Evolutionary conservation across 2,888 invertebrate genomes (phyloP), one percentile per base, ranked within the genome.

Genomic region (Galeopsomyia nigrocyanea): DNA sequence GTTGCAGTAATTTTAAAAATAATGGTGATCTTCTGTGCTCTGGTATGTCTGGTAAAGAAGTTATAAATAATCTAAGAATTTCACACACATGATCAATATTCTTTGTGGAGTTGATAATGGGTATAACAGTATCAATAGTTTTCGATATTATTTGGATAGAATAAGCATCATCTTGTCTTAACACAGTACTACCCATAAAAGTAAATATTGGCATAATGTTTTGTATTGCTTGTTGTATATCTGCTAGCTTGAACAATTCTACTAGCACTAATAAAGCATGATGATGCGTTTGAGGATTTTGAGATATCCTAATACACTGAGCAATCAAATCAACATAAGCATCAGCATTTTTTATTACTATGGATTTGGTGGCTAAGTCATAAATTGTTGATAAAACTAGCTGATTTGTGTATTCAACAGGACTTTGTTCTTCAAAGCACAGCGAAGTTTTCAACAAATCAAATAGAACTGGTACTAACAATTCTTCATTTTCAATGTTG

Each of bases 161-260:
- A 86, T 98, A 98, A 0, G 94, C 93, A 81, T 98, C 97, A 83
- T 99, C 98, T 79, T 97, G 96, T 13, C 97, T 90, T 0, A 98
- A 88, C 13, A 99, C 92, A 0, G 95, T 95, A 0, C 94, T 94
- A 0, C 99, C 99, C 92, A 99, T 97, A 82, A 99, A 99, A 0
- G 98, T 98, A 84, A 99, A 99, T 79, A 99, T 95, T 22, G 96
- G 93, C 92, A 99, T 97, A 3, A 98, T 94, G 81, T 98, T 96
- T 82, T 96, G 94, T 17, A 98, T 87, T 0, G 86, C 86, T 2
- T 79, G 78, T 17, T 82, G 81, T 0, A 84, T 77, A 14, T 85
- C 81, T 0, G 84, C 83, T 0, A 82, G 71, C 47, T 82, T 85
- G 67, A 86, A 80, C 0, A 86, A 65, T 55, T 86, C 84, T 0